Percentiles rank a stretch among this genome's conserved stretches.
Evolutionary conservation across 1,140 invertebrate genomes (phyloP).

Genomic region (Sipha flava): DNA sequence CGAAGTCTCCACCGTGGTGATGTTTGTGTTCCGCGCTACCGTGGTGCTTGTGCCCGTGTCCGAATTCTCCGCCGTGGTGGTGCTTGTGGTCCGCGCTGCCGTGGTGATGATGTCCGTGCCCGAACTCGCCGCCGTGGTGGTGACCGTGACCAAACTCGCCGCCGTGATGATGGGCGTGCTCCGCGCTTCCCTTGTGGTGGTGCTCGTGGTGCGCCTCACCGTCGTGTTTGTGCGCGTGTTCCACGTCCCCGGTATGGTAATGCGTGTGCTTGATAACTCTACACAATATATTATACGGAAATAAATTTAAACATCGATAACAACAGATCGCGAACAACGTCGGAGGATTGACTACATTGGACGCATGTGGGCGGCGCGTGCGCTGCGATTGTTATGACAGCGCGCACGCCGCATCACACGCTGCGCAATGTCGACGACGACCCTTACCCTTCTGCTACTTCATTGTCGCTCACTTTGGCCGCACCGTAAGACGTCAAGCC

Average conservation of each 20-base stretch:
- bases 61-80: conserved; percentile 34
- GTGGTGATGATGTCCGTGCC: conserved; percentile 34
- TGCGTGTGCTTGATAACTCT: conserved; percentile 36
- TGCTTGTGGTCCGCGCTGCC: conserved; percentile 35
- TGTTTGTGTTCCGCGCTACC: conserved; percentile 34
- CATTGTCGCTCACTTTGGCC: conserved; percentile 12
- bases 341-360: too few relatives aligned
- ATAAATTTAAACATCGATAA: not conserved
- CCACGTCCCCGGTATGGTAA: conserved; percentile 34
- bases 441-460: conserved; percentile 28
- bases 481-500: not conserved
- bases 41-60: conserved; percentile 34
- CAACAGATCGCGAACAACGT: too few relatives aligned
- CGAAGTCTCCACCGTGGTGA: conserved; percentile 34
- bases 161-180: conserved; percentile 34
- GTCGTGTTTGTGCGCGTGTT: conserved; percentile 35
- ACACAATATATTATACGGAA: not conserved
- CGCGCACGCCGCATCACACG: too few relatives aligned
- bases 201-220: conserved; percentile 35
- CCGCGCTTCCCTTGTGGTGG: conserved; percentile 35
- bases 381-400: too few relatives aligned
- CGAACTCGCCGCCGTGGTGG: conserved; percentile 33
- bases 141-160: conserved; percentile 34
- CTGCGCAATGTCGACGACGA: not conserved
- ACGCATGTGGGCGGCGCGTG: too few relatives aligned